These are phyloP conservation scores for Limnephilus rhombicus DNA, from an alignment of 2,888 invertebrate species.

Conservation along the genomic window DNA sequence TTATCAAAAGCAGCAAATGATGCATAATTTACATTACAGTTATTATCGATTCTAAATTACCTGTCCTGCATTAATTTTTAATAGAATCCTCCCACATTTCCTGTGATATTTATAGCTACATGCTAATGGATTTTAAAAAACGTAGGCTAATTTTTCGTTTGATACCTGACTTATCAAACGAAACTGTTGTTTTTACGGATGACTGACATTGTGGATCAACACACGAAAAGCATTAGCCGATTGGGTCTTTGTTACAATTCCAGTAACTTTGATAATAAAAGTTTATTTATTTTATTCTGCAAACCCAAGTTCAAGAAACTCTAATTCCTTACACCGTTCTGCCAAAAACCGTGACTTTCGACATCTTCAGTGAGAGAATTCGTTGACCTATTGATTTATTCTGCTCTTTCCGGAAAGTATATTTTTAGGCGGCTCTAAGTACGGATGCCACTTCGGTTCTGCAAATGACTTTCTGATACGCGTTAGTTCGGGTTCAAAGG, in stretches of 20 bases:
- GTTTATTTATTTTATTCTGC: not conserved
- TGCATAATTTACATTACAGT: not conserved
- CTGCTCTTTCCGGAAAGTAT: not conserved
- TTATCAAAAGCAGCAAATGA: not conserved
- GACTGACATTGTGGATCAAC: not conserved
- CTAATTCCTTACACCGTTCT: not conserved
- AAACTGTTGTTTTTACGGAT: not conserved
- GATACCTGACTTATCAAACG: not conserved
- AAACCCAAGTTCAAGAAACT: not conserved
- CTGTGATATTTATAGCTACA: not conserved
- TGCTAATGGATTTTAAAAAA: not conserved
- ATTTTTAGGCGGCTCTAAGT: not conserved
- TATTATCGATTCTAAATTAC: not conserved
- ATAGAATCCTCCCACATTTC: not conserved
- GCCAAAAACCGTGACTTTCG: not conserved
- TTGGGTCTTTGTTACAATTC: not conserved
- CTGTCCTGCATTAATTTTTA: not conserved
- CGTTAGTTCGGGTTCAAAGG: slow-evolving; percentile 20
- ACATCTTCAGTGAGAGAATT: not conserved
- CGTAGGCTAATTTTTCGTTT: not conserved
- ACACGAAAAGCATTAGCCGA: not conserved
- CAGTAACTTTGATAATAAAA: not conserved
- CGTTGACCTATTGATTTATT: slow-evolving; percentile 20
- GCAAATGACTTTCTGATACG: slow-evolving; percentile 36
- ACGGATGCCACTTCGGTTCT: not conserved